Conservation (phyloP, 2,797 vertebrate genomes). For the Centropyge bicolor region DNA sequence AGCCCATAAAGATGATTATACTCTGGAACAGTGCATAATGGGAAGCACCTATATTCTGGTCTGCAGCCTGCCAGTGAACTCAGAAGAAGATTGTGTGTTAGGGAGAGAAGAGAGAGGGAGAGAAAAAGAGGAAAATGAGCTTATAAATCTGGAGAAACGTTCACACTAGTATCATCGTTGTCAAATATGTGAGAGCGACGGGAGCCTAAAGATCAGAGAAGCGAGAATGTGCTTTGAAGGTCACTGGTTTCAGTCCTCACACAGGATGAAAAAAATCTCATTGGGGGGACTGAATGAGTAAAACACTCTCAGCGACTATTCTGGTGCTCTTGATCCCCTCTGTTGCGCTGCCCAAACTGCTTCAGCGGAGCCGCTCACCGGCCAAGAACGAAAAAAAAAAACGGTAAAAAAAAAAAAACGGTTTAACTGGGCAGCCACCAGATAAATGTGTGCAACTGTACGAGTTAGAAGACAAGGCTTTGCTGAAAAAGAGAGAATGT, state of each 20-base stretch:
- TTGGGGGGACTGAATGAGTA: conserved; percentile 72
- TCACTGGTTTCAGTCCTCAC: conserved; percentile 68
- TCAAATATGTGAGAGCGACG: conserved; percentile 52
- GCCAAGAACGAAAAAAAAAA: conserved; percentile 28
- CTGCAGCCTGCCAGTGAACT: conserved; percentile 52
- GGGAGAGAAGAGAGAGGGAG: conserved; percentile 17
- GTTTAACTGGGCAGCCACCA: conserved; percentile 55
- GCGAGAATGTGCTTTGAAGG: conserved; percentile 73
- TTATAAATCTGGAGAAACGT: conserved; percentile 58
- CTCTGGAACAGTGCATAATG: conserved; percentile 36
- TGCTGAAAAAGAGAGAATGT: conserved; percentile 53
- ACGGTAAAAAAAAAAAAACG: background rate
- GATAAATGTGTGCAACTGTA: conserved; percentile 57
- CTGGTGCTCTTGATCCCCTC: conserved; percentile 74
- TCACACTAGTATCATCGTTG: conserved; percentile 52
- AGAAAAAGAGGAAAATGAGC: conserved; percentile 54
- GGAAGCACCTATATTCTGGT: conserved; percentile 49
- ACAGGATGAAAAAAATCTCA: conserved; percentile 64
- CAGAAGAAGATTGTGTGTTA: conserved; percentile 34
- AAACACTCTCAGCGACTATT: conserved; percentile 70
- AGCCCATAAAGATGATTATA: conserved; percentile 38
- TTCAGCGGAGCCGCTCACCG: conserved; percentile 55
- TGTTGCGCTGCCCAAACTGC: conserved; percentile 69
- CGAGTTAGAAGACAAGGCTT: conserved; percentile 33
- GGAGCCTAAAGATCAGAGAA: conserved; percentile 67